A percentile compares a stretch with the other conserved stretches of the same genome.
phyloP scores from a whole-genome alignment of 2,797 vertebrate genomes.

The Epinephelus coioides region DNA sequence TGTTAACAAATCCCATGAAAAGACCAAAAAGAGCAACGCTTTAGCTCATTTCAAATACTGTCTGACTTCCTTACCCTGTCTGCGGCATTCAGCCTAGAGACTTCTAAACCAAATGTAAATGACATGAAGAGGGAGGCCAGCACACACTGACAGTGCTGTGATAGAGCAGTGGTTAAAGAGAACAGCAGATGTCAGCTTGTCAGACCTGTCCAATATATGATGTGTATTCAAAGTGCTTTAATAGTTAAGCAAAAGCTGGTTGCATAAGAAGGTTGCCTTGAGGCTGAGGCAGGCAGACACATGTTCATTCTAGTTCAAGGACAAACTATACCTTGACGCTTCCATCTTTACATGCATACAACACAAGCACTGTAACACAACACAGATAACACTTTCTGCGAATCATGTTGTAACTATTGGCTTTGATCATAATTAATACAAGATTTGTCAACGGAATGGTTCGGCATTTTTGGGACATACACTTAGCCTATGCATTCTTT shows the following conservation, averaged over 20 bases:
- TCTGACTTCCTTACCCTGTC: background rate
- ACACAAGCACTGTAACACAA: background rate
- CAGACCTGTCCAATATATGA: background rate
- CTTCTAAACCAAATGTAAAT: background rate
- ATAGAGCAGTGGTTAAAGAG: background rate
- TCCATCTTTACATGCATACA: background rate
- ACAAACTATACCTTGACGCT: background rate
- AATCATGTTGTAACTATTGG: background rate
- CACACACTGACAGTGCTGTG: background rate
- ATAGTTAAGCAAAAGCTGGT: background rate
- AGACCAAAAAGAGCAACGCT: background rate
- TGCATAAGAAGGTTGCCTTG: conserved; percentile 7
- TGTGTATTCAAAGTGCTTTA: conserved; percentile 2
- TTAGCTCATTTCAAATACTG: background rate
- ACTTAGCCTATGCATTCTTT: background rate
- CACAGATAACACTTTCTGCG: background rate
- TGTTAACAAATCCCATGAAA: background rate
- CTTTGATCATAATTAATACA: background rate
- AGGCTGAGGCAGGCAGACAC: background rate
- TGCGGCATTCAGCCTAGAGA: background rate
- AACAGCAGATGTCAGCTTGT: background rate
- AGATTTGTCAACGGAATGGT: background rate
- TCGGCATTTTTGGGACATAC: background rate
- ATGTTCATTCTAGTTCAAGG: background rate
- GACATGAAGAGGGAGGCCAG: background rate